Evolutionary conservation across 2,797 vertebrate genomes (phyloP), one percentile per base, ranked within the genome.

Genomic region (Lepus oiostolus): DNA sequence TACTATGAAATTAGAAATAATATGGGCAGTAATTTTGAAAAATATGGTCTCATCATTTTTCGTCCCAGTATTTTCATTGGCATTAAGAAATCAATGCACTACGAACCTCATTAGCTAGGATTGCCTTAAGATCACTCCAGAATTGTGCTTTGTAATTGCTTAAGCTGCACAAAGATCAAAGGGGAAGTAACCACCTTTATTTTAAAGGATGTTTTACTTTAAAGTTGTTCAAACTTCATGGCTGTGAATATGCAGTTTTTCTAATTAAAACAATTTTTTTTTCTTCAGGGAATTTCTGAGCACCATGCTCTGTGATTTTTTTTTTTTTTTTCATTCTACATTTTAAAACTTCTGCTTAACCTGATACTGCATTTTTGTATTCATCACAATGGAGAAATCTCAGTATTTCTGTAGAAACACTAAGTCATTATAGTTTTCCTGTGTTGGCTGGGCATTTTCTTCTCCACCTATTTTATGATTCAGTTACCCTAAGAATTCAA

Each of bases 121-220:
- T 58, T 95, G 74, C 24, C 50, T 91, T 94, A 94, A 97, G 92
- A 97, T 30, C 52, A 50, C 19, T 85, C 70, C 67, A 85, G 32
- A 94, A 88, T 6, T 88, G 11, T 5, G 5, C 67, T 96, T 96
- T 8, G 2, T 96, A 21, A 84, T 89, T 94, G 83, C 92, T 96
- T 67, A 93, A 42, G 32, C 16, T 75, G 72, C 12, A 70, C 77
- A 90, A 83, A 91, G 24, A 96, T 38, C 90, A 97, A 96, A 96
- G 19, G 0, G 14, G 72, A 90, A 86, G 26, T 63, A 93, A 8
- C n/a, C 68, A 88, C 38, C 54, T 96, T 87, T 94, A 86, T 95
- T 97, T 95, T 94, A 88, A 95, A 95, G 82, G 22, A 93, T 90
- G 35, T 74, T 84, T 42, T 90, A 95, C 95, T 96, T 95, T 88